Evolutionary conservation across 92 coral and sea anemone species (phyloP).

Genomic region (Galaxea fascicularis): DNA sequence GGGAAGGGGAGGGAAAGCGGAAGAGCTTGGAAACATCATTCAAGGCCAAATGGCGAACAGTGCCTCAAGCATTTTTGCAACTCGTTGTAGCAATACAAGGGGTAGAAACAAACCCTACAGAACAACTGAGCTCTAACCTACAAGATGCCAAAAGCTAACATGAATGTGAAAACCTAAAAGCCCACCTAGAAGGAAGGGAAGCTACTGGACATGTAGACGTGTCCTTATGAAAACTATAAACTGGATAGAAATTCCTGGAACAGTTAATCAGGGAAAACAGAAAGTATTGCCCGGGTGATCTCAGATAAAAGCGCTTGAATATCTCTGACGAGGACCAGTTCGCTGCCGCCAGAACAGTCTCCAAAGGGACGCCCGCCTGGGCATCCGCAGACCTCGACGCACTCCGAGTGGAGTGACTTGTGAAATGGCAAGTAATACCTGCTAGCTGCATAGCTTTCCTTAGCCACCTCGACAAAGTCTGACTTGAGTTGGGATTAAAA

Average conservation of each 20-base stretch:
- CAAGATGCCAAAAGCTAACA: background rate
- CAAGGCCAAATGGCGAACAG: too few relatives aligned
- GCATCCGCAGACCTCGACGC: slow-evolving; percentile 71
- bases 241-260: background rate
- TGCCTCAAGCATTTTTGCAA: too few relatives aligned
- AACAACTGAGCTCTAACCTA: background rate
- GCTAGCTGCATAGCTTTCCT: slow-evolving; percentile 42
- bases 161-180: background rate
- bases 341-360: slow-evolving; percentile 58
- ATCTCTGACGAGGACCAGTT: slow-evolving; percentile 70
- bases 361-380: slow-evolving; percentile 53
- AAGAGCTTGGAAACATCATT: too few relatives aligned
- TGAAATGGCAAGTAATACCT: slow-evolving; percentile 42
- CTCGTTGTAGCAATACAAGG: too few relatives aligned
- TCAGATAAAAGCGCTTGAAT: slow-evolving; percentile 28
- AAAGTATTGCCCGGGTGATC: slow-evolving; percentile 26
- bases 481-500: too few relatives aligned
- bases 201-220: background rate
- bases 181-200: background rate
- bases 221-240: background rate
- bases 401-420: slow-evolving; percentile 71
- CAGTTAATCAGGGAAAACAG: slow-evolving; percentile 12
- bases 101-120: background rate
- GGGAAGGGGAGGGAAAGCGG: too few relatives aligned
- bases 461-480: background rate